These are phyloP conservation scores for Eilema sororculum DNA, from an alignment of 2,888 invertebrate species.

Conservation along the genomic window DNA sequence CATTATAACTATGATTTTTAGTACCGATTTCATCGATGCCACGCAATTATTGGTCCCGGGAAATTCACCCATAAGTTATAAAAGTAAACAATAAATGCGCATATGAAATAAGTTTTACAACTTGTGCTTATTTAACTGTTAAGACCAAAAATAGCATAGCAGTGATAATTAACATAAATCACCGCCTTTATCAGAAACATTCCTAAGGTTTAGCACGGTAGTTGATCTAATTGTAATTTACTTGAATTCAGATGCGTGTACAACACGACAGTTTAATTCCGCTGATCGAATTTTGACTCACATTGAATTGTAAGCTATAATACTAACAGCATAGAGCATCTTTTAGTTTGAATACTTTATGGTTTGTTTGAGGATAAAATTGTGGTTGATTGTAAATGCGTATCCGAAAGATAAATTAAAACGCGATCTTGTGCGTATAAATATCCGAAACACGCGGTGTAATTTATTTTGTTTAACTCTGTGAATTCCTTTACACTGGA, in stretches of 20 bases:
- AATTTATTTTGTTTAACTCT: conserved; percentile 50
- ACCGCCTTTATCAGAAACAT: neutral
- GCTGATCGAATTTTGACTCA: conserved; percentile 14
- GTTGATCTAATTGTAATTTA: conserved; percentile 5
- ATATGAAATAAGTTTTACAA: neutral
- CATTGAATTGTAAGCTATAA: conserved; percentile 10
- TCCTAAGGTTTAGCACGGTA: neutral
- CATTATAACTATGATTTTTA: too few species aligned
- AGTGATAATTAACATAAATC: neutral
- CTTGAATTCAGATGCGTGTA: conserved; percentile 31
- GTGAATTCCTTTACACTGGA: neutral
- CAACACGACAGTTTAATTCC: conserved; percentile 26
- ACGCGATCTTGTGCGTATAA: conserved; percentile 46
- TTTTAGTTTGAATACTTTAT: conserved; percentile 14
- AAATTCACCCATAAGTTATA: too few species aligned
- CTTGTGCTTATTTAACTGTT: neutral
- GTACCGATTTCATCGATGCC: too few species aligned
- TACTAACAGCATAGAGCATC: neutral
- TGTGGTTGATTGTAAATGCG: conserved; percentile 35
- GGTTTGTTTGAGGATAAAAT: conserved; percentile 16
- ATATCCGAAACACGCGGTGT: conserved; percentile 38
- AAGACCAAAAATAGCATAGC: neutral
- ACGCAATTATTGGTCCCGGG: too few species aligned
- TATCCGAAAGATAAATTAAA: conserved; percentile 55
- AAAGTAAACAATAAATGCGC: neutral